A percentile compares a stretch with the other conserved stretches of the same genome.
These are phyloP conservation scores for Hyles lineata DNA, from an alignment of 2,888 invertebrate species.

Conservation along the genomic window DNA sequence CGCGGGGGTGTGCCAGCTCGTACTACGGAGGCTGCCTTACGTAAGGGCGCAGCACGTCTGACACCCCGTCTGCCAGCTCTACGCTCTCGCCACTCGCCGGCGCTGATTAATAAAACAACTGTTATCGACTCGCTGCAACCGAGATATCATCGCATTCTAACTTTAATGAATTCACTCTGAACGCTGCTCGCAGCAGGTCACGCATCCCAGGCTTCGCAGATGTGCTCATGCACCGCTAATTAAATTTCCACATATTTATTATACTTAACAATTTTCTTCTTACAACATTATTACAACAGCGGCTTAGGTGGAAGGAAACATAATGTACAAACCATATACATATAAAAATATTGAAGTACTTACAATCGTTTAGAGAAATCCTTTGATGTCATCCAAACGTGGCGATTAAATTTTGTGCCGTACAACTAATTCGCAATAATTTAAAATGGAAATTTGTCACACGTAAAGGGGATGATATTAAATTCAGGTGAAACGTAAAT, in stretches of 20 bases:
- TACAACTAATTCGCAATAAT: slow-evolving; percentile 43
- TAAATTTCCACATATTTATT: not conserved
- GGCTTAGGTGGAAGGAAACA: not conserved
- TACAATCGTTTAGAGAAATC: slow-evolving; percentile 31
- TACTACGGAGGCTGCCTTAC: slow-evolving; percentile 77
- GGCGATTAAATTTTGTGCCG: slow-evolving; percentile 35
- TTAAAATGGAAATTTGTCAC: slow-evolving; percentile 49
- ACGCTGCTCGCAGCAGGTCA: slow-evolving; percentile 5
- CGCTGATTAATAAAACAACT: slow-evolving; percentile 80
- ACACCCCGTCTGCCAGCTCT: slow-evolving; percentile 72
- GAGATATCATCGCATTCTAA: slow-evolving; percentile 62
- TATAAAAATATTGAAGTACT: not conserved
- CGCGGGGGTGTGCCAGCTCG: slow-evolving; percentile 51
- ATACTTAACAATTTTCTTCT: not conserved
- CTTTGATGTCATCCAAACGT: slow-evolving; percentile 20
- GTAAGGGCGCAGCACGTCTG: slow-evolving; percentile 80
- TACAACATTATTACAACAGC: not conserved
- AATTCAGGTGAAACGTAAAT: slow-evolving; percentile 68
- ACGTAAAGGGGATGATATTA: slow-evolving; percentile 50
- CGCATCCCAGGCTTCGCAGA: not conserved
- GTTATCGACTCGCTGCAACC: slow-evolving; percentile 66
- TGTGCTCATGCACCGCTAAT: not conserved
- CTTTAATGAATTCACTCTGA: slow-evolving; percentile 63
- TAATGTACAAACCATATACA: not conserved
- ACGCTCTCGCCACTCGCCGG: slow-evolving; percentile 44